phyloP scores from a whole-genome alignment of 2,888 invertebrate genomes.

The Onchidella celtica region DNA sequence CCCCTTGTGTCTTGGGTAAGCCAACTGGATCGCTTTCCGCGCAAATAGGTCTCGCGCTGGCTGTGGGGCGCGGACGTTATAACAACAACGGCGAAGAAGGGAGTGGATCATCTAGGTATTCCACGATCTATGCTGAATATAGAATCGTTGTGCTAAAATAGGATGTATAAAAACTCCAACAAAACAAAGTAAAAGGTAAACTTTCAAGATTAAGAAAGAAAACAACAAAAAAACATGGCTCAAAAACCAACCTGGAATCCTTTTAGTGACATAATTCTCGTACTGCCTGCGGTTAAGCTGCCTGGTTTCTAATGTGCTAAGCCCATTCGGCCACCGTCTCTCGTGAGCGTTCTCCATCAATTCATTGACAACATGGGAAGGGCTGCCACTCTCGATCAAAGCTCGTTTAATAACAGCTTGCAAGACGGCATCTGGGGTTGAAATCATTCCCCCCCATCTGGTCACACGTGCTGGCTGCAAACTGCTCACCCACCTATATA shows the following conservation, averaged over 20 bases:
- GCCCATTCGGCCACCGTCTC: constrained; percentile 95
- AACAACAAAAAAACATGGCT: no score
- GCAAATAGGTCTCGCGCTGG: no score
- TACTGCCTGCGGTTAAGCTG: constrained; percentile 96
- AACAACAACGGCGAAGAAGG: no score
- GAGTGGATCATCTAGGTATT: no score
- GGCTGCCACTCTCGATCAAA: constrained; percentile 95
- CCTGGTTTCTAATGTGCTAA: constrained; percentile 93
- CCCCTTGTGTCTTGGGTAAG: no score
- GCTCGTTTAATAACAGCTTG: constrained; percentile 96
- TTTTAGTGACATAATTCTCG: constrained; percentile 95
- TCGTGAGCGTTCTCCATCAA: constrained; percentile 99
- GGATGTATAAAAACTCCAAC: no score
- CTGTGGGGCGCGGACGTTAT: no score
- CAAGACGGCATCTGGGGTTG: constrained; percentile 95
- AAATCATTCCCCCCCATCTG: constrained; percentile 99
- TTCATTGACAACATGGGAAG: constrained; percentile 94
- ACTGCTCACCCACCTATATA: constrained; percentile 75
- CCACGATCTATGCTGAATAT: no score
- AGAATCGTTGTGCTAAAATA: no score
- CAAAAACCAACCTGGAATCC: constrained; percentile 91
- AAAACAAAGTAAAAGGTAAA: no score
- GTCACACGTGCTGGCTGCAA: constrained; percentile 86
- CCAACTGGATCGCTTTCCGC: no score
- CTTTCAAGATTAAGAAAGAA: no score